Base-by-base conservation (phyloP, 2,113 vertebrate species). In the Hippocampus comes region DNA sequence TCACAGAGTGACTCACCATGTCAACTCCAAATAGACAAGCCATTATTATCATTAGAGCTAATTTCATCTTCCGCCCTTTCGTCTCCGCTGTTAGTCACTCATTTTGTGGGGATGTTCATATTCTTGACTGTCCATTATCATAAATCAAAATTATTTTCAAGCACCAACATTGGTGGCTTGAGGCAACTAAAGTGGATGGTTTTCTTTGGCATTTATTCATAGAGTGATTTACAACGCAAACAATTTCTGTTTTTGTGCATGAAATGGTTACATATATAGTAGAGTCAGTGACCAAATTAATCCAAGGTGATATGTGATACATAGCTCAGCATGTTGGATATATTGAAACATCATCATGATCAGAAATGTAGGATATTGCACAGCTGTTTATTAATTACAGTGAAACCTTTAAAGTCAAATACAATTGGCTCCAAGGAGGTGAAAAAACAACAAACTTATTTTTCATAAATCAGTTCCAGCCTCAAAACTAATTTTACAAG, bases 41-140 rank as follows among this genome's bases (percentile, higher is more conserved):
- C 81, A 89, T 92, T 91, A 91, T 48, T 89, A 82, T 86, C 87
- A 90, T 90, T 90, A 90, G 71, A 82, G 81, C 82, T 91, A 86
- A 90, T 93, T 90, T 89, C 78, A 88, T 88, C 78, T 79, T 76
- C 85, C 79, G 78, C 71, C 73, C 85, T 79, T 87, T 81, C 75
- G 78, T 84, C 83, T 88, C 78, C 78, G 84, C 89, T 89, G 88
- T 89, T 86, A 84, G 82, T 78, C 76, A 82, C 80, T 87, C 80
- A 78, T 86, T 84, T 86, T 66, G 78, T 27, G 60, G 68, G 77
- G 85, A 87, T 77, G 84, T 55, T 23, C 74, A 75, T 86, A 88
- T 86, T 89, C 84, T 82, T 68, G 73, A 70, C 81, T 89, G 80
- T 90, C 88, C 74, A 68, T 83, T 87, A 78, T 84, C 78, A 81